Evolutionary conservation across 2,113 vertebrate genomes (phyloP).

Genomic region (Cryptotis parvus): DNA sequence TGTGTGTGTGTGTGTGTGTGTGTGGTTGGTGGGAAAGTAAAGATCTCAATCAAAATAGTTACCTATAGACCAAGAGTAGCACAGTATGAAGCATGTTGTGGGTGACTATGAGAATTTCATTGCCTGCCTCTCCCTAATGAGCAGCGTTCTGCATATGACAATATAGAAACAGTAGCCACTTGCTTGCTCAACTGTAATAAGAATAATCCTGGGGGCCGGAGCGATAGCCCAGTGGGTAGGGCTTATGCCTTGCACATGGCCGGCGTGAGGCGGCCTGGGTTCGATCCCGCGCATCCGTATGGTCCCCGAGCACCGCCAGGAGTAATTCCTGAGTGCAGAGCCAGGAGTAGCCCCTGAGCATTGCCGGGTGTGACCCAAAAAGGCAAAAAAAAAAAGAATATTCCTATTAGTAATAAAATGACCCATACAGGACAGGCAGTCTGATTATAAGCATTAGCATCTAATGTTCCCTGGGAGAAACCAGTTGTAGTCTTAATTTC

Average conservation of each 20-base stretch:
- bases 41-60: conserved; percentile 39
- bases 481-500: background rate
- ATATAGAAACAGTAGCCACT: background rate
- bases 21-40: background rate
- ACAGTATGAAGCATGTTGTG: background rate
- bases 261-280: too few relatives aligned
- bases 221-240: too few relatives aligned
- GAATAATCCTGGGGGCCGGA: background rate
- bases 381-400: too few relatives aligned
- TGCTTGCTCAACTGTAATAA: background rate
- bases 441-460: background rate
- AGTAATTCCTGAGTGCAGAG: too few relatives aligned
- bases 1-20: too few relatives aligned
- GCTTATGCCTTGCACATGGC: too few relatives aligned
- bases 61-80: background rate
- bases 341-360: too few relatives aligned
- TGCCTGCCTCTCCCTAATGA: background rate
- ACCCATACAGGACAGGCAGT: background rate
- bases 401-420: background rate
- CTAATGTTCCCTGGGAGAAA: conserved; percentile 25
- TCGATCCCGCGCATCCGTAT: too few relatives aligned
- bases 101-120: background rate
- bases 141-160: background rate
- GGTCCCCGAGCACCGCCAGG: too few relatives aligned
- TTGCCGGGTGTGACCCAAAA: too few relatives aligned